These are phyloP conservation scores for Laothoe populi DNA, from an alignment of 2,888 invertebrate genomes.

Conservation along the genomic window DNA sequence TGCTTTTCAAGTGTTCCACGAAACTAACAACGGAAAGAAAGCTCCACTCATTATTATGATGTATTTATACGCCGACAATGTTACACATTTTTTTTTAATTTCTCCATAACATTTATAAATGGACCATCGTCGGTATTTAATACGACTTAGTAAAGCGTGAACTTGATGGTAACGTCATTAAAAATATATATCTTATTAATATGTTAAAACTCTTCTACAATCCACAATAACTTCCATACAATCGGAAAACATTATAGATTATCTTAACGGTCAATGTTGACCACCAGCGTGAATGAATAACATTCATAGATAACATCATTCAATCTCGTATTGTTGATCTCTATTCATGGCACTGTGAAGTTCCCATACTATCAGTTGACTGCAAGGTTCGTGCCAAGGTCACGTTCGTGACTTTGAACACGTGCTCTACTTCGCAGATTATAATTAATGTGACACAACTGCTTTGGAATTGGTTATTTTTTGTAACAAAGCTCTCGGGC, in stretches of 20 bases:
- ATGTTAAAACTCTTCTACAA: too few species aligned
- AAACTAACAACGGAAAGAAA: not conserved
- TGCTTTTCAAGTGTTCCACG: not conserved
- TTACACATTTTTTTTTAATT: too few species aligned
- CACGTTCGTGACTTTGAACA: slow-evolving; percentile 9
- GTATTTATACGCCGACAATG: too few species aligned
- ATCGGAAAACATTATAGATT: too few species aligned
- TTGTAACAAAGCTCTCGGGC: not conserved
- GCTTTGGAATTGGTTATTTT: not conserved
- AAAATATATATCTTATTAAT: too few species aligned
- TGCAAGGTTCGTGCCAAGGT: slow-evolving; percentile 12
- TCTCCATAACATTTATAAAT: too few species aligned
- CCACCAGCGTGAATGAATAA: not conserved
- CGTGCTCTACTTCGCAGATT: not conserved
- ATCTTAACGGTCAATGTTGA: too few species aligned
- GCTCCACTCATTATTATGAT: too few species aligned
- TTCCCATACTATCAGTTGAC: not conserved
- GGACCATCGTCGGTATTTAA: too few species aligned
- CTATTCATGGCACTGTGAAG: not conserved
- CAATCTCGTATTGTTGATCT: not conserved
- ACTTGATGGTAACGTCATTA: too few species aligned
- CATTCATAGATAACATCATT: not conserved
- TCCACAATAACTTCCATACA: too few species aligned
- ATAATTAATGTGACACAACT: not conserved
- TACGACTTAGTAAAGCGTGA: too few species aligned